Percentiles rank a stretch among this genome's conserved stretches.
These are phyloP conservation scores for Chrysemys picta DNA, from an alignment of 2,113 vertebrate species.

Conservation along the genomic window DNA sequence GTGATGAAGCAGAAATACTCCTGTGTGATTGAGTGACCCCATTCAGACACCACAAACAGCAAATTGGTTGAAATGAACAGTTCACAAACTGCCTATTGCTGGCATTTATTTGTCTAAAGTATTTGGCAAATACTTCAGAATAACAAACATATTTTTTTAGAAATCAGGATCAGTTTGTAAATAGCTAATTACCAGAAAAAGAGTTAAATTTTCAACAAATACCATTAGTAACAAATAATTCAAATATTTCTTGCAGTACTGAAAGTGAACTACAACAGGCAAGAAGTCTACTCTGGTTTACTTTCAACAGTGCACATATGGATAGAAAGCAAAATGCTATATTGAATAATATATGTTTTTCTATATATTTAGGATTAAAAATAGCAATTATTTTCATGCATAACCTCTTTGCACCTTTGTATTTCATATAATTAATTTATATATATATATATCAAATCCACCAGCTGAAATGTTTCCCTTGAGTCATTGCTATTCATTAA, in stretches of 20 bases:
- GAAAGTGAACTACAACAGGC: neutral
- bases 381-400: conserved; percentile 12
- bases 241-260: neutral
- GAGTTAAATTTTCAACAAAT: neutral
- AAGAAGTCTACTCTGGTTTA: neutral
- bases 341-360: neutral
- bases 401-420: conserved; percentile 16
- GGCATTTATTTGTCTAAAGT: neutral
- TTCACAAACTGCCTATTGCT: neutral
- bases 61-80: neutral
- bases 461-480: conserved; percentile 51
- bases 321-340: neutral
- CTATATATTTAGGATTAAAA: neutral
- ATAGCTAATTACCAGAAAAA: neutral
- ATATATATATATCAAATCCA: conserved; percentile 38
- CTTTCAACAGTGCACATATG: neutral
- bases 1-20: neutral
- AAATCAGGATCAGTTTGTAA: neutral
- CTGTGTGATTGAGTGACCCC: neutral
- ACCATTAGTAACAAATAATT: neutral
- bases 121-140: neutral
- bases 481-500: conserved; percentile 51
- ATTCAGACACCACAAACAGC: neutral
- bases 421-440: conserved; percentile 47
- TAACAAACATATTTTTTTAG: neutral